Conservation (phyloP, 2,797 vertebrate species). For the Bovichtus diacanthus region DNA sequence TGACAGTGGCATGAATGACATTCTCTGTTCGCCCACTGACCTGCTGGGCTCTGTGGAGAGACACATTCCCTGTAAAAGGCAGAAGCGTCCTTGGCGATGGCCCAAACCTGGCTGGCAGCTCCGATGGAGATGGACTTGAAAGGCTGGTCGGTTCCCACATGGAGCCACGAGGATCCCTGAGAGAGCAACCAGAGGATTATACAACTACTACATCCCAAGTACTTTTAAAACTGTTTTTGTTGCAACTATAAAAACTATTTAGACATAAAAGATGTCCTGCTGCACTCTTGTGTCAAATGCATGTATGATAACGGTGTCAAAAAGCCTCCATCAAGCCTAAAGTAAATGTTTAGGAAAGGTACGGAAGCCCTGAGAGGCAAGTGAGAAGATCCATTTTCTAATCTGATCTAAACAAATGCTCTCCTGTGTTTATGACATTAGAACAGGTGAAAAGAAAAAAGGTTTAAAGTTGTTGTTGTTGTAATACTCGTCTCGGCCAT, state of each 20-base stretch:
- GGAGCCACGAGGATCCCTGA: constrained; percentile 96
- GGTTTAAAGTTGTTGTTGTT: too few species aligned
- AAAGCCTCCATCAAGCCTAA: neutral
- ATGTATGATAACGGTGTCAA: neutral
- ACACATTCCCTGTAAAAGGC: constrained; percentile 96
- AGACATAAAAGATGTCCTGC: neutral
- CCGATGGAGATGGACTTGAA: constrained; percentile 95
- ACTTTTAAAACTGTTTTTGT: neutral
- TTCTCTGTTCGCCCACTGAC: constrained; percentile 76
- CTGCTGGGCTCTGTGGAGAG: constrained; percentile 89
- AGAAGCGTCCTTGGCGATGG: constrained; percentile 93
- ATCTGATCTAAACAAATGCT: too few species aligned
- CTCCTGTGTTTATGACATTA: too few species aligned
- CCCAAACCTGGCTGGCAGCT: constrained; percentile 94
- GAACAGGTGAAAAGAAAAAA: too few species aligned
- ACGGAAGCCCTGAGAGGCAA: too few species aligned
- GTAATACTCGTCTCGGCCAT: too few species aligned
- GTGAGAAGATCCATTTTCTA: too few species aligned
- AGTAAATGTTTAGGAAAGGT: neutral
- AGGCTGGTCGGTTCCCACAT: constrained; percentile 96
- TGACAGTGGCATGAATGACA: neutral
- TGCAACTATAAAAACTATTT: neutral
- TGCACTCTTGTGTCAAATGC: neutral
- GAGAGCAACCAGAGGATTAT: neutral
- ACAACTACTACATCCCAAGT: neutral